Conservation (phyloP, 2,797 vertebrate genomes). For the Yasuhikotakia modesta region DNA sequence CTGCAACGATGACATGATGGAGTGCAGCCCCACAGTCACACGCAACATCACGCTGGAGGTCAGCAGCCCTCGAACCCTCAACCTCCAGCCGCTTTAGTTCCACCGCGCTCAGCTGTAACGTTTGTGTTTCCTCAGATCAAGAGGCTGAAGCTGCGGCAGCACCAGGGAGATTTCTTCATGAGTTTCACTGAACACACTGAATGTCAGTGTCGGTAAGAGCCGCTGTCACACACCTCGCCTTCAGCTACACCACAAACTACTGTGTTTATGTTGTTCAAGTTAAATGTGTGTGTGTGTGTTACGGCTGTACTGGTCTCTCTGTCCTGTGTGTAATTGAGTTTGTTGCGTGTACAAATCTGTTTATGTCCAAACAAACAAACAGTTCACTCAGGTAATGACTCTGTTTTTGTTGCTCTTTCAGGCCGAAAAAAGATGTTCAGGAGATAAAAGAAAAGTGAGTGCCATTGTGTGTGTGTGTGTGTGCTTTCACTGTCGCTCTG, state of each 20-base stretch:
- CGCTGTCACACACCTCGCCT: not conserved
- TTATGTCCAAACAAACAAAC: slow-evolving; percentile 58
- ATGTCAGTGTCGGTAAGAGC: slow-evolving; percentile 98
- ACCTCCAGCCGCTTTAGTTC: too few relatives aligned
- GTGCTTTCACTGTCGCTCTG: not conserved
- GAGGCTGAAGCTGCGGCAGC: slow-evolving; percentile 87
- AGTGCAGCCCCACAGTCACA: slow-evolving; percentile 87
- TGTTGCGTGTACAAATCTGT: slow-evolving; percentile 58
- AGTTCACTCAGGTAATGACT: slow-evolving; percentile 61
- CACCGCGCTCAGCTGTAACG: not conserved
- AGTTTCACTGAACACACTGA: slow-evolving; percentile 95
- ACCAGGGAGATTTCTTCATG: slow-evolving; percentile 88
- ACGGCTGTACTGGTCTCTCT: not conserved
- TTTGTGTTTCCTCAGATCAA: slow-evolving; percentile 82
- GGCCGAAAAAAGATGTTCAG: slow-evolving; percentile 91
- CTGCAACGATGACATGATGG: slow-evolving; percentile 91
- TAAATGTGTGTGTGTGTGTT: too few relatives aligned
- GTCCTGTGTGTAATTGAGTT: slow-evolving; percentile 30
- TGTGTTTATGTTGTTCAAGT: not conserved
- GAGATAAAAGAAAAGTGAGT: slow-evolving; percentile 97
- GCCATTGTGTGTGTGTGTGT: slow-evolving; percentile 56
- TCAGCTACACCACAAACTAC: too few relatives aligned
- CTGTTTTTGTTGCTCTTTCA: slow-evolving; percentile 75
- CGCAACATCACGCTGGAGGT: slow-evolving; percentile 88
- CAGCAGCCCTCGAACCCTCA: not conserved